Conservation (phyloP, 1,140 invertebrate genomes). For the Neoseiulus cucumeris region DNA sequence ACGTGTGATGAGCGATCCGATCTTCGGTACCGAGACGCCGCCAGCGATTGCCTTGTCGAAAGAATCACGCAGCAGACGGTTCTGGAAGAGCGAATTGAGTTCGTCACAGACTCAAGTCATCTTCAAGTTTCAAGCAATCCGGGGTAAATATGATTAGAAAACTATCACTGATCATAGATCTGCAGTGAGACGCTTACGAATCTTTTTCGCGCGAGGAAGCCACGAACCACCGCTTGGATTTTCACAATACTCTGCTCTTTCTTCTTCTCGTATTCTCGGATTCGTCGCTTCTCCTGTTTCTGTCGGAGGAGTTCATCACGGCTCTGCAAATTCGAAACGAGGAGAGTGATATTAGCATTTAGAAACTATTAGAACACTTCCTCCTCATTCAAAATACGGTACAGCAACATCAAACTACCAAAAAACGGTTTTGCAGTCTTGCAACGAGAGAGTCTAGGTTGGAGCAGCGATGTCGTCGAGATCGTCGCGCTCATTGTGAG, state of each 20-base stretch:
- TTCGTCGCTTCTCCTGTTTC: not conserved
- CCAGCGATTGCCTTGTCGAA: conserved; percentile 35
- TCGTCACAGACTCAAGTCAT: not conserved
- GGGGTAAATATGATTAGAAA: too few relatives aligned
- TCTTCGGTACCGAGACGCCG: not conserved
- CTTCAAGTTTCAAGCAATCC: too few relatives aligned
- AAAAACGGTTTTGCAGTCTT: too few relatives aligned
- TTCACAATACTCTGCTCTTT: conserved; percentile 38
- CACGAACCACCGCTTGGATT: conserved; percentile 56
- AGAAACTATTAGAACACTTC: too few relatives aligned
- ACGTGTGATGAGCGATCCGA: not conserved
- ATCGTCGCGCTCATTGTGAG: too few relatives aligned
- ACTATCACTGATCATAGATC: not conserved
- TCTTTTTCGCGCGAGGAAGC: conserved; percentile 44
- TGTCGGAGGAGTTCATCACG: conserved; percentile 13
- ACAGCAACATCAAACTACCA: too few relatives aligned
- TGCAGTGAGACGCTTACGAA: conserved; percentile 32
- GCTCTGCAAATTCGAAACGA: conserved; percentile 17
- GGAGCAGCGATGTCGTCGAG: too few relatives aligned
- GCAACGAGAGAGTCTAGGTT: too few relatives aligned
- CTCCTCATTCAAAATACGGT: too few relatives aligned
- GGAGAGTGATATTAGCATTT: too few relatives aligned
- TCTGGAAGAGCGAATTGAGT: conserved; percentile 18
- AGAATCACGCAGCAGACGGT: conserved; percentile 34
- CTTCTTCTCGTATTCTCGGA: not conserved